These are phyloP conservation scores for Stylophora pistillata DNA, from an alignment of 64 coral and sea anemone genomes.

Conservation along the genomic window DNA sequence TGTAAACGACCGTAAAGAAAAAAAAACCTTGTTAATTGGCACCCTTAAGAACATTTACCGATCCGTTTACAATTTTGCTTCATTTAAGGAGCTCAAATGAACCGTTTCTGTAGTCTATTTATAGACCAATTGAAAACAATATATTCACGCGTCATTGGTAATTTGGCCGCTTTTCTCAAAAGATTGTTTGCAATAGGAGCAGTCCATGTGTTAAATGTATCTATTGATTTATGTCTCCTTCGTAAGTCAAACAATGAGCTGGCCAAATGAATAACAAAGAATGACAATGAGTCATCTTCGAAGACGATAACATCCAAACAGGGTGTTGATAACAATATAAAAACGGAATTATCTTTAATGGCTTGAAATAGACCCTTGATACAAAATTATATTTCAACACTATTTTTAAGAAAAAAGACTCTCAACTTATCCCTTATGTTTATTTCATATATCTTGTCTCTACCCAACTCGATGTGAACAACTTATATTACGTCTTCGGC, in stretches of 20 bases:
- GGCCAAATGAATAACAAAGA: conserved; percentile 50
- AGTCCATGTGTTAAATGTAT: conserved; percentile 41
- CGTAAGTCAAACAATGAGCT: conserved; percentile 29
- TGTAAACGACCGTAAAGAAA: neutral
- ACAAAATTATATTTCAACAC: neutral
- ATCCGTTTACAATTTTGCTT: conserved; percentile 27
- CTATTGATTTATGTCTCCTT: conserved; percentile 36
- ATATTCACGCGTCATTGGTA: conserved; percentile 33
- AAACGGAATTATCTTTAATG: neutral
- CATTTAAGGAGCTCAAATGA: conserved; percentile 24
- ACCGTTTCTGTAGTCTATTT: conserved; percentile 40
- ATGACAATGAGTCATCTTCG: conserved; percentile 37
- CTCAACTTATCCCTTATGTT: too few relatives aligned
- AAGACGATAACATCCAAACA: conserved; percentile 28
- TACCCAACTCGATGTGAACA: too few relatives aligned
- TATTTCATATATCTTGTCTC: neutral
- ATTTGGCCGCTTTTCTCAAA: conserved; percentile 22
- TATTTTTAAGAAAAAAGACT: neutral
- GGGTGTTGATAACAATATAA: conserved; percentile 12
- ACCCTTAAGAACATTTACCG: conserved; percentile 14
- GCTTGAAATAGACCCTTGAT: neutral
- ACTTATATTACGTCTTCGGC: neutral
- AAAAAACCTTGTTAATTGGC: neutral
- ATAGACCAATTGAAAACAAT: conserved; percentile 54
- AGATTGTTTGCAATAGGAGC: conserved; percentile 36